phyloP scores from a whole-genome alignment of 1,140 invertebrate genomes.

The Pectinophora gossypiella region DNA sequence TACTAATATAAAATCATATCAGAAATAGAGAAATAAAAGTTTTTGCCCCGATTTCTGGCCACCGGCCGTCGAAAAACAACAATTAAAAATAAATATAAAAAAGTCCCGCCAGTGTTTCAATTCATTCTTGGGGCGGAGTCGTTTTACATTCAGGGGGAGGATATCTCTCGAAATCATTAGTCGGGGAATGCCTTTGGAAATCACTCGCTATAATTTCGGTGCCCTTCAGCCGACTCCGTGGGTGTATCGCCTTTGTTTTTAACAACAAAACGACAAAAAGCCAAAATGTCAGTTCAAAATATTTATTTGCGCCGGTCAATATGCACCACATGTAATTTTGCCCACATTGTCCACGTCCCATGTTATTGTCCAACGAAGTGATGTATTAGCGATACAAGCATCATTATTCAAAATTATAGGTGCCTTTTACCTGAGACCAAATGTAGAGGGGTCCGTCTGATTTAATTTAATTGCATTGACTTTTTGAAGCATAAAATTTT shows the following conservation, averaged over 20 bases:
- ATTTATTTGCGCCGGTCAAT: conserved; percentile 48
- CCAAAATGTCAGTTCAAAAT: conserved; percentile 56
- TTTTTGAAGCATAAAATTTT: neutral
- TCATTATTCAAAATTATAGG: conserved; percentile 43
- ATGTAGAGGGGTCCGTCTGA: conserved; percentile 8
- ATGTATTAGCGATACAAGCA: conserved; percentile 43
- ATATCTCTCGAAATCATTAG: conserved; percentile 69
- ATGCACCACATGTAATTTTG: conserved; percentile 50
- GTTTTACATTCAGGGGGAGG: conserved; percentile 72
- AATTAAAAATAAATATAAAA: conserved; percentile 61
- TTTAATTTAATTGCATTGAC: conserved; percentile 1
- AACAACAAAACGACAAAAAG: conserved; percentile 44
- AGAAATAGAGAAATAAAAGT: conserved; percentile 14
- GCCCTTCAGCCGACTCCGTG: conserved; percentile 49
- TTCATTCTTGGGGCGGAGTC: conserved; percentile 64
- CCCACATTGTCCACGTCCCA: conserved; percentile 32
- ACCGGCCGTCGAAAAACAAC: conserved; percentile 58
- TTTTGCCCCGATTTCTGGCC: conserved; percentile 30
- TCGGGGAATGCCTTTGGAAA: conserved; percentile 58
- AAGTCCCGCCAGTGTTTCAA: conserved; percentile 64
- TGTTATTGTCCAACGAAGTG: conserved; percentile 45
- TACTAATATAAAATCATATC: neutral
- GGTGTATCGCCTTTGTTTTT: conserved; percentile 67
- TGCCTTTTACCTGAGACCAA: conserved; percentile 12
- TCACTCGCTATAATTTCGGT: conserved; percentile 52